Conservation (phyloP, 2,797 vertebrate species). For the Alosa sapidissima region DNA sequence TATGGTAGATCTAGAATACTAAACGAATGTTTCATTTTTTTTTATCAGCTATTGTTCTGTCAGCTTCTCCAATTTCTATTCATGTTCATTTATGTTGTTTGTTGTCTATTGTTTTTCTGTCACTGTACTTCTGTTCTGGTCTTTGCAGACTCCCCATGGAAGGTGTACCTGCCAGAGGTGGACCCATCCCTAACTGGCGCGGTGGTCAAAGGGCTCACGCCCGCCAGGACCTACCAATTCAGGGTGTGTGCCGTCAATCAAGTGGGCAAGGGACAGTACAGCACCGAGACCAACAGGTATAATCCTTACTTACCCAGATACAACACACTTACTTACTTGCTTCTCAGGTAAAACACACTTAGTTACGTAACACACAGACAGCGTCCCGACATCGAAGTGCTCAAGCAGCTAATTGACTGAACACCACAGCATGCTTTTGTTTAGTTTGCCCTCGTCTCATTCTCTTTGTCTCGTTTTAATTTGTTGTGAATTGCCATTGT, state of each 20-base stretch:
- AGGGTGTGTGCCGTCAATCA: constrained; percentile 93
- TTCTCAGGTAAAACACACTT: no score
- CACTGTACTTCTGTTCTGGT: background rate
- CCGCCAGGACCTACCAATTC: constrained; percentile 94
- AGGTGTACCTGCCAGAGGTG: constrained; percentile 86
- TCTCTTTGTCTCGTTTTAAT: background rate
- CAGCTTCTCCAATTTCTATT: background rate
- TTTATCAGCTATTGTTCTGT: background rate
- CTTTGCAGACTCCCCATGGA: constrained; percentile 91
- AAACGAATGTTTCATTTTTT: background rate
- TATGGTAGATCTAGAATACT: background rate
- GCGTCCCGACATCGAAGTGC: background rate
- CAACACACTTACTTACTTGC: background rate
- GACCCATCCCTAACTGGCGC: constrained; percentile 75
- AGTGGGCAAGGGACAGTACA: constrained; percentile 93
- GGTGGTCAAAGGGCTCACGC: constrained; percentile 87
- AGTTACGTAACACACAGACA: no score
- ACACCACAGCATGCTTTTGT: no score
- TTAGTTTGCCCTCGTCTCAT: background rate
- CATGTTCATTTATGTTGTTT: background rate
- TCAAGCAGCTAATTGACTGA: background rate
- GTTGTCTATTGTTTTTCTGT: background rate
- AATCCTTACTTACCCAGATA: background rate
- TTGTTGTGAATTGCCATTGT: background rate
- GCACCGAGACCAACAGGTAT: constrained; percentile 90